Conservation (phyloP, 2,113 vertebrate genomes). For the Leptosomus discolor region DNA sequence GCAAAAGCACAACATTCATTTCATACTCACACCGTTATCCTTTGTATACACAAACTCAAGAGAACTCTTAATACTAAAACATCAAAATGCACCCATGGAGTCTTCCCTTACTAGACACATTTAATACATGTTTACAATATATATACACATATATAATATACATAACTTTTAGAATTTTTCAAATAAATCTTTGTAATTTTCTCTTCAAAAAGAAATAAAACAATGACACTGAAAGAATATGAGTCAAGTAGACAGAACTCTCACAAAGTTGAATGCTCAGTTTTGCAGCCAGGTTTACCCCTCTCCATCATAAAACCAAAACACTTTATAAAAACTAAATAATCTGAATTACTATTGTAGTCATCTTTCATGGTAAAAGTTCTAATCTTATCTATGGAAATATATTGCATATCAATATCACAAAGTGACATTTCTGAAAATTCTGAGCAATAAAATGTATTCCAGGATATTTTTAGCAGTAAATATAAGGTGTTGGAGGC, state of each 20-base stretch:
- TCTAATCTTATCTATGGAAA: constrained; percentile 70
- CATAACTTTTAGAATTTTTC: constrained; percentile 78
- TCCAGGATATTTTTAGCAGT: constrained; percentile 54
- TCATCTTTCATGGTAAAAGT: constrained; percentile 64
- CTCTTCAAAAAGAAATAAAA: constrained; percentile 76
- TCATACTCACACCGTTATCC: constrained; percentile 70
- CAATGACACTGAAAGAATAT: constrained; percentile 70
- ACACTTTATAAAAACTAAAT: constrained; percentile 75
- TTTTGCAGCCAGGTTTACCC: constrained; percentile 66
- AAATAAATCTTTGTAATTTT: constrained; percentile 79
- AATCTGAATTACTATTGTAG: constrained; percentile 61
- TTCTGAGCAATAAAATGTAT: constrained; percentile 60
- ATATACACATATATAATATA: constrained; percentile 84
- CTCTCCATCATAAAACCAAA: constrained; percentile 63
- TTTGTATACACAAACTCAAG: constrained; percentile 69
- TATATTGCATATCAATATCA: constrained; percentile 71
- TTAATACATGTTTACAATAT: constrained; percentile 84
- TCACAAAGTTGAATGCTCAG: constrained; percentile 71
- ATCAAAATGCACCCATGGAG: constrained; percentile 80
- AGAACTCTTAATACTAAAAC: constrained; percentile 77
- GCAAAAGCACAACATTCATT: constrained; percentile 76
- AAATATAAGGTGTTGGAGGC: constrained; percentile 56
- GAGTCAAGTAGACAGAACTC: constrained; percentile 74
- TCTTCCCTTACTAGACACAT: constrained; percentile 76
- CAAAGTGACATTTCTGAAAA: constrained; percentile 60